Conservation (phyloP, 2,888 invertebrate species). For the Scaptodrosophila latifasciaeformis region DNA sequence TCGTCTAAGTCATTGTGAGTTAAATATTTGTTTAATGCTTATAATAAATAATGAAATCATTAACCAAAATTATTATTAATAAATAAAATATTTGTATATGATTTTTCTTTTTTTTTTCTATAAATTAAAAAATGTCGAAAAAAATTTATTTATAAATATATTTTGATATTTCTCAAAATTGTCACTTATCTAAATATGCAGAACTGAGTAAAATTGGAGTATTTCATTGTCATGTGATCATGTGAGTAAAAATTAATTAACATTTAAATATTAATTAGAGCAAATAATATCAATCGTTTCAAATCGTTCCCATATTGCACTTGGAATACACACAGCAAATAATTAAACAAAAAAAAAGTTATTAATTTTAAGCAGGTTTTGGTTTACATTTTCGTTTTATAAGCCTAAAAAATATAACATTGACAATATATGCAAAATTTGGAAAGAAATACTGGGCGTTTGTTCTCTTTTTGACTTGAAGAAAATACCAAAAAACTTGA, state of each 20-base stretch:
- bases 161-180: conserved; percentile 12
- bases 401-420: conserved; percentile 10
- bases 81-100: too few relatives aligned
- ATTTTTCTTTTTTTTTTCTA: too few relatives aligned
- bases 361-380: neutral
- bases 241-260: conserved; percentile 67
- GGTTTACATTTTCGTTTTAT: neutral
- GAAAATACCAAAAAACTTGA: conserved; percentile 17
- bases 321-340: too few relatives aligned
- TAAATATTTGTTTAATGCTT: conserved; percentile 26
- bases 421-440: conserved; percentile 1
- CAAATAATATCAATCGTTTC: conserved; percentile 39
- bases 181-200: conserved; percentile 33
- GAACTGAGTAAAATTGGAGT: conserved; percentile 13
- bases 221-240: conserved; percentile 52
- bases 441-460: conserved; percentile 27
- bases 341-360: conserved; percentile 1
- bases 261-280: conserved; percentile 41
- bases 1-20: conserved; percentile 61
- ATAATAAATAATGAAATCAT: too few relatives aligned
- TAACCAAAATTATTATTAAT: too few relatives aligned
- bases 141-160: too few relatives aligned
- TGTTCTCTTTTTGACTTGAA: conserved; percentile 16
- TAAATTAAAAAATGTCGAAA: too few relatives aligned
- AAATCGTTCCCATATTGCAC: conserved; percentile 15